Evolutionary conservation across 2,888 invertebrate species (phyloP).

Genomic region (Notodonta ziczac): DNA sequence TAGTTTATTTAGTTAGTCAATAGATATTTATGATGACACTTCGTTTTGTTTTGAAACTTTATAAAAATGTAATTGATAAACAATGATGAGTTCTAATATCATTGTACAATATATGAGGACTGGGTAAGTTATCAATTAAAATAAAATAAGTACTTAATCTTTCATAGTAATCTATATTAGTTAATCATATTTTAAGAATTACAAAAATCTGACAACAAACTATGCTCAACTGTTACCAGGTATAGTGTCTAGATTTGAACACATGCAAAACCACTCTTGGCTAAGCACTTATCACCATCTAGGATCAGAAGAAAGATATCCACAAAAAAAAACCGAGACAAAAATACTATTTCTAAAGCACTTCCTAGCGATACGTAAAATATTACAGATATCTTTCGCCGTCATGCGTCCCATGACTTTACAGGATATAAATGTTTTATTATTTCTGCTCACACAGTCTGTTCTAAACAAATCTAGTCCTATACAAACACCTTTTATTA

Average conservation of each 20-base stretch:
- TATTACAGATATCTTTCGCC: too few species aligned
- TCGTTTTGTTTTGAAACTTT: not conserved
- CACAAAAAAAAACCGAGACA: not conserved
- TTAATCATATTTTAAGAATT: conserved; percentile 58
- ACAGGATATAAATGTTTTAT: too few species aligned
- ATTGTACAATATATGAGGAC: too few species aligned
- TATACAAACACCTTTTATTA: conserved; percentile 23
- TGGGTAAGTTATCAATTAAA: conserved; percentile 10
- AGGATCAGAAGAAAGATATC: conserved; percentile 14
- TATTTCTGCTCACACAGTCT: not conserved
- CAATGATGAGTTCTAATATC: too few species aligned
- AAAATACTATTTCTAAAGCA: too few species aligned
- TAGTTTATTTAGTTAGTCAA: conserved; percentile 28
- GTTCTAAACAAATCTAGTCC: conserved; percentile 22
- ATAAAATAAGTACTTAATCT: conserved; percentile 26
- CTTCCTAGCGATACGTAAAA: too few species aligned
- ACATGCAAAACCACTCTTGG: conserved; percentile 53
- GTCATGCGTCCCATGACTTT: too few species aligned
- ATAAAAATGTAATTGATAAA: not conserved
- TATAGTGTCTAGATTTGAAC: conserved; percentile 58
- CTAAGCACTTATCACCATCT: conserved; percentile 19
- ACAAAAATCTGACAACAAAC: conserved; percentile 67
- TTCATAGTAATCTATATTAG: conserved; percentile 59
- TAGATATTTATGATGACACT: conserved; percentile 24
- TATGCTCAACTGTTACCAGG: conserved; percentile 55